phyloP scores from a whole-genome alignment of 2,797 vertebrate genomes.

The Tokudaia tokunoshimensis region DNA sequence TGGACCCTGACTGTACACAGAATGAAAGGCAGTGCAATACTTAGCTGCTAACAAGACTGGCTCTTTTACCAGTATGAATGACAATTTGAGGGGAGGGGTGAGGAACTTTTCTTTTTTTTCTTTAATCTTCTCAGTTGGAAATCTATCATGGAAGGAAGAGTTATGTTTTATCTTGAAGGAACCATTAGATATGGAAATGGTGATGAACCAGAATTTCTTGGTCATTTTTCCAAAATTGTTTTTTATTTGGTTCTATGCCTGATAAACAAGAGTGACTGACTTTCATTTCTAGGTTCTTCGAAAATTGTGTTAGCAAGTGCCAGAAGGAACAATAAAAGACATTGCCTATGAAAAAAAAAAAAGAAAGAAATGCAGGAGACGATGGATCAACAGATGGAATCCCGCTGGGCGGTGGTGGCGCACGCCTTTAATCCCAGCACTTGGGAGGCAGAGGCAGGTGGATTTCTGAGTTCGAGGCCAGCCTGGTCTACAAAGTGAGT shows the following conservation, averaged over 20 bases:
- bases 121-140: constrained; percentile 87
- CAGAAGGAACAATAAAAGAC: constrained; percentile 87
- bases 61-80: constrained; percentile 83
- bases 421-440: too few relatives aligned
- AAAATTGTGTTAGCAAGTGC: constrained; percentile 86
- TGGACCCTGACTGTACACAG: constrained; percentile 82
- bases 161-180: constrained; percentile 86
- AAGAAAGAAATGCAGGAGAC: too few relatives aligned
- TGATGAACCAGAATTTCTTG: constrained; percentile 87
- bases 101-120: constrained; percentile 82
- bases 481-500: too few relatives aligned
- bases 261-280: constrained; percentile 88
- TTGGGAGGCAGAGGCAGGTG: too few relatives aligned
- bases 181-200: constrained; percentile 85
- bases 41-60: constrained; percentile 88
- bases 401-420: too few relatives aligned
- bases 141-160: constrained; percentile 89
- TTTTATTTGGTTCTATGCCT: constrained; percentile 89
- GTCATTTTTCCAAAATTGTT: constrained; percentile 87
- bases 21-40: constrained; percentile 88
- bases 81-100: constrained; percentile 82
- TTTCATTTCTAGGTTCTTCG: constrained; percentile 86
- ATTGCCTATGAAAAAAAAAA: constrained; percentile 86
- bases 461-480: too few relatives aligned
- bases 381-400: too few relatives aligned